A percentile compares a stretch with the other conserved stretches of the same genome.
phyloP scores from a whole-genome alignment of 2,797 vertebrate species.

The Xiphorhynchus erythropygius region DNA sequence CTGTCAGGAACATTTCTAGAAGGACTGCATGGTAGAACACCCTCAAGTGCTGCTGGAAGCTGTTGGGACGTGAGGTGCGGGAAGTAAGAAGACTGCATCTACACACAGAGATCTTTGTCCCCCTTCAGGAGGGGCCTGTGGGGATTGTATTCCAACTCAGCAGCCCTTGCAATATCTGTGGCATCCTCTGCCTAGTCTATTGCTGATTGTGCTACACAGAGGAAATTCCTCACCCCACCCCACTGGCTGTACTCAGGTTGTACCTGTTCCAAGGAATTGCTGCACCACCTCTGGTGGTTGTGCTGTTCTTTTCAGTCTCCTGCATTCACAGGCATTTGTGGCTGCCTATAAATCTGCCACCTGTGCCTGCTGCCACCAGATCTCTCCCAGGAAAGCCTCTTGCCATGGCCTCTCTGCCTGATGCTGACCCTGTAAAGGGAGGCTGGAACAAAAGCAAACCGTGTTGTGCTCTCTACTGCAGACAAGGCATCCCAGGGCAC shows the following conservation, averaged over 20 bases:
- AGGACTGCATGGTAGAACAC: not conserved
- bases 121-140: not conserved
- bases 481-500: not conserved
- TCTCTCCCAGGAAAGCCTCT: not conserved
- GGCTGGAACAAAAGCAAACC: not conserved
- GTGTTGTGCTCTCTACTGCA: rapidly evolving
- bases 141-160: not conserved
- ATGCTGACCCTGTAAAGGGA: not conserved
- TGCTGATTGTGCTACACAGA: not conserved
- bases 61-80: rapidly evolving
- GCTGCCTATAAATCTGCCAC: not conserved
- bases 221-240: not conserved
- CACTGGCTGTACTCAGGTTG: not conserved
- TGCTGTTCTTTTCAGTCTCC: not conserved
- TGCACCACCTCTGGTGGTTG: not conserved
- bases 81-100: not conserved
- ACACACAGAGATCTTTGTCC: not conserved
- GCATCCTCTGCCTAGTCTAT: not conserved
- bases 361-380: not conserved
- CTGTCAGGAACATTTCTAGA: not conserved
- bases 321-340: not conserved
- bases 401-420: not conserved
- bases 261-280: not conserved
- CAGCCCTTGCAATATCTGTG: not conserved
- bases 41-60: not conserved